These are phyloP conservation scores for Tolypeutes matacus DNA, from an alignment of 2,797 vertebrate genomes.

Conservation along the genomic window DNA sequence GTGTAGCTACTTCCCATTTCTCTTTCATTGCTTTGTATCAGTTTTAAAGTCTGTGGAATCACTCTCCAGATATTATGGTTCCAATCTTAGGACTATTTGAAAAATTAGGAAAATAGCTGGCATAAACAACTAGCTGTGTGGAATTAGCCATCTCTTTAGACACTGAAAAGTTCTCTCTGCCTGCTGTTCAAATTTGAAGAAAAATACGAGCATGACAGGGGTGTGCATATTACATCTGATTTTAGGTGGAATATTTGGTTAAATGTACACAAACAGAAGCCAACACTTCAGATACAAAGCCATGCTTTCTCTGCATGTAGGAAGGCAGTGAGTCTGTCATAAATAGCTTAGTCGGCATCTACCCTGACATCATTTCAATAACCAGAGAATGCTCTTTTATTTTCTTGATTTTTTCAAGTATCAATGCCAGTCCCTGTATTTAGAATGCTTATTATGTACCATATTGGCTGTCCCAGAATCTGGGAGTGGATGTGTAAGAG, in stretches of 20 bases:
- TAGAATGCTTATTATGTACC: constrained; percentile 57
- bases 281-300: constrained; percentile 20
- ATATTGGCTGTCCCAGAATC: constrained; percentile 48
- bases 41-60: background rate
- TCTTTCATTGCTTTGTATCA: background rate
- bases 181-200: constrained; percentile 28
- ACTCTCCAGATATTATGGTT: background rate
- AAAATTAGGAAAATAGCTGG: constrained; percentile 47
- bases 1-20: background rate
- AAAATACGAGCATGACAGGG: background rate
- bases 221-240: background rate
- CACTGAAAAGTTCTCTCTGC: background rate
- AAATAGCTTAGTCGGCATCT: background rate
- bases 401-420: constrained; percentile 25
- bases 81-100: background rate
- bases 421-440: constrained; percentile 60
- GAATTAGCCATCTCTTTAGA: background rate
- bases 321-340: background rate
- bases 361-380: constrained; percentile 63
- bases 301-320: background rate
- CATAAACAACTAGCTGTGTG: background rate
- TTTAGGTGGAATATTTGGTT: constrained; percentile 7
- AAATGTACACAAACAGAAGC: background rate
- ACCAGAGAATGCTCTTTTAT: background rate
- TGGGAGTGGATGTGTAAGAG: constrained; percentile 43